Percentiles rank a stretch among this genome's conserved stretches.
Evolutionary conservation across 2,797 vertebrate species (phyloP).

Genomic region (Cyprinella venusta): DNA sequence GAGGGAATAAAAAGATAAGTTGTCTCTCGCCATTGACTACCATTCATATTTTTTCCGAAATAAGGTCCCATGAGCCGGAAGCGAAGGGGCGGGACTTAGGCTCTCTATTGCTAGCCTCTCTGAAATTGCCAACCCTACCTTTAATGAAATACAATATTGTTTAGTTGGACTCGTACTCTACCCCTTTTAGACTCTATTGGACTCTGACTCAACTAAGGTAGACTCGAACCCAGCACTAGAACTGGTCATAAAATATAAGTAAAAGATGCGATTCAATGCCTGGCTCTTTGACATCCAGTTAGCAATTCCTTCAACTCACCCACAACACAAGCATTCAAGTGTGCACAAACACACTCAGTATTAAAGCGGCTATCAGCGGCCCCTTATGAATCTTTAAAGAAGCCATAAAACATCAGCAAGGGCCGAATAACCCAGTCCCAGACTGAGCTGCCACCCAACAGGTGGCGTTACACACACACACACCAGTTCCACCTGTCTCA

Average conservation of each 20-base stretch:
- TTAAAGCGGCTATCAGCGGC: slow-evolving; percentile 59
- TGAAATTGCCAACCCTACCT: no score
- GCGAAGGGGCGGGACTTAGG: no score
- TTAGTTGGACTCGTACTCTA: no score
- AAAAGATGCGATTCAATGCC: background rate
- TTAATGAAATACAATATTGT: no score
- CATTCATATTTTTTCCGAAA: no score
- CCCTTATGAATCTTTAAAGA: slow-evolving; percentile 54
- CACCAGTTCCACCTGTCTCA: slow-evolving; percentile 59
- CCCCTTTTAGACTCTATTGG: no score
- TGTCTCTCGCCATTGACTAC: no score
- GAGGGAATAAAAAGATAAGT: no score
- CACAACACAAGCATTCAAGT: background rate
- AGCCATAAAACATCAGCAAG: slow-evolving; percentile 50
- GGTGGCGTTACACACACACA: slow-evolving; percentile 9
- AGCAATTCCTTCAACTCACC: slow-evolving; percentile 25
- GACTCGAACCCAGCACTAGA: background rate
- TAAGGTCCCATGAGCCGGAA: no score
- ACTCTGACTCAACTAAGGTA: no score
- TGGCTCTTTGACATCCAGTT: slow-evolving; percentile 12
- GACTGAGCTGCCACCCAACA: slow-evolving; percentile 20
- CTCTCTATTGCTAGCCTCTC: no score
- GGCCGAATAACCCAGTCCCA: slow-evolving; percentile 29
- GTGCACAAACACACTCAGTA: slow-evolving; percentile 17
- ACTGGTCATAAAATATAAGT: background rate